These are phyloP conservation scores for Cervus canadensis DNA, from an alignment of 2,113 vertebrate species.

Conservation along the genomic window DNA sequence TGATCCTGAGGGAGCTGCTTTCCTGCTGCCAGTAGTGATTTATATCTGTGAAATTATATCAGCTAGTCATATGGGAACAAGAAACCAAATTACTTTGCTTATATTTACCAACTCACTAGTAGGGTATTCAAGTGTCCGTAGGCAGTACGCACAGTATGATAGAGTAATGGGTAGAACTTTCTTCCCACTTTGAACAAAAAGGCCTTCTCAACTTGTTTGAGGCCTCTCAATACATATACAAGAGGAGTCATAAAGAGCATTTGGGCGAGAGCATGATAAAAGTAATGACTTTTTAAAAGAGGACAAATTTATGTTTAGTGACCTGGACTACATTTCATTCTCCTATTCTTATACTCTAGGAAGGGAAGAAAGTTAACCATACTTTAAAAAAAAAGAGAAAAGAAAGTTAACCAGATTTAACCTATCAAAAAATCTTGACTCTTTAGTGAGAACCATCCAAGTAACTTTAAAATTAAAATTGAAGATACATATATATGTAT, in stretches of 20 bases:
- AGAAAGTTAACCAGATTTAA: background rate
- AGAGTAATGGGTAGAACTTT: background rate
- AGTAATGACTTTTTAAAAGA: slow-evolving; percentile 18
- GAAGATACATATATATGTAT: background rate
- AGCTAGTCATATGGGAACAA: background rate
- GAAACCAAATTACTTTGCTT: slow-evolving; percentile 50
- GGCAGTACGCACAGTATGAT: background rate
- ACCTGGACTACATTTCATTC: background rate
- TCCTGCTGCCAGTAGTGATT: slow-evolving; percentile 31
- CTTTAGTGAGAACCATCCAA: background rate
- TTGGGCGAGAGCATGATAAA: background rate
- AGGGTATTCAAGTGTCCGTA: background rate
- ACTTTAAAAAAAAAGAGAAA: background rate
- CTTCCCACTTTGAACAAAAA: slow-evolving; percentile 31
- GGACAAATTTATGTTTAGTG: background rate
- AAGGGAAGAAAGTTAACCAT: background rate
- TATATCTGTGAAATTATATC: slow-evolving; percentile 40
- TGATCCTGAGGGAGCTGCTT: slow-evolving; percentile 32
- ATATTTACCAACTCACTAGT: background rate
- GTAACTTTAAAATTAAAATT: slow-evolving; percentile 2
- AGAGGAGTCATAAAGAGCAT: background rate
- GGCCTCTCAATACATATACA: background rate
- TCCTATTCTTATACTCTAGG: background rate
- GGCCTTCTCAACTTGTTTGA: background rate
- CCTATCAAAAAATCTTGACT: background rate